Conservation (phyloP, 2,113 vertebrate species). For the Galbula dea region DNA sequence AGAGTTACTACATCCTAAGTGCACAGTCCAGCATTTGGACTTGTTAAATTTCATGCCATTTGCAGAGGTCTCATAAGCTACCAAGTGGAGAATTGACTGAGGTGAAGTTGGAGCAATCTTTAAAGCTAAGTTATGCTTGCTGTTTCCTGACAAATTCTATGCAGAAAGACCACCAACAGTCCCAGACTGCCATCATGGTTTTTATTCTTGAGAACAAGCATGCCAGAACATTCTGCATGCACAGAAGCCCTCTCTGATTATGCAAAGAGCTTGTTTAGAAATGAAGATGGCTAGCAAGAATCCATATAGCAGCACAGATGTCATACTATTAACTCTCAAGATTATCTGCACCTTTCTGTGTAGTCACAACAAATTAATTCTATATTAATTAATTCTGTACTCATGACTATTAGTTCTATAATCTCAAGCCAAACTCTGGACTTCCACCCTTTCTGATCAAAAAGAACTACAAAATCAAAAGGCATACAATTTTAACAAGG, state of each 20-base stretch:
- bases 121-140: not conserved
- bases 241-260: not conserved
- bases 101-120: not conserved
- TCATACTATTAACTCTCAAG: not conserved
- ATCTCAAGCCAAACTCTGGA: not conserved
- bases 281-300: not conserved
- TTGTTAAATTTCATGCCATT: not conserved
- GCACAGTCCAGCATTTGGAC: not conserved
- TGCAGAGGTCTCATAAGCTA: not conserved
- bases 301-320: not conserved
- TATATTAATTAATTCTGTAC: not conserved
- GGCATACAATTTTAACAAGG: not conserved
- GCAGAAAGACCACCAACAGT: not conserved
- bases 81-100: accelerated
- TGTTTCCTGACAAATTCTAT: not conserved
- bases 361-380: not conserved
- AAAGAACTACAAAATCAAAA: not conserved
- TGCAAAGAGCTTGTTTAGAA: not conserved
- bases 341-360: not conserved
- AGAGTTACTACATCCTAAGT: accelerated
- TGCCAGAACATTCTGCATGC: not conserved
- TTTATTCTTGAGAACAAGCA: not conserved
- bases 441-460: not conserved
- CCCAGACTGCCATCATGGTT: not conserved
- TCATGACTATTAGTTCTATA: not conserved